These are phyloP conservation scores for Girardinichthys multiradiatus DNA, from an alignment of 2,113 vertebrate species.

Conservation along the genomic window DNA sequence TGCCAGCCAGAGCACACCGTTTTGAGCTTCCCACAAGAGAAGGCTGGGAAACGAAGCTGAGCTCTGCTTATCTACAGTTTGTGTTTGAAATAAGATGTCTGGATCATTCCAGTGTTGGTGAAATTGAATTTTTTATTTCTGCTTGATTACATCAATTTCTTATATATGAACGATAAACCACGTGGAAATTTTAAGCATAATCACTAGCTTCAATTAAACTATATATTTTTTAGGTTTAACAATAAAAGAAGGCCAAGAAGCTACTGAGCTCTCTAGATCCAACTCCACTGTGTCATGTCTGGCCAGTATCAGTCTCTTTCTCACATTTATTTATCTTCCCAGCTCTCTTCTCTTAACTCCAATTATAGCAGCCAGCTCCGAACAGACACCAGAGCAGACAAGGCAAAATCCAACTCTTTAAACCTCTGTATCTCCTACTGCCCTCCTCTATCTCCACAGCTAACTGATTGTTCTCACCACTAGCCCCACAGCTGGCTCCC, in stretches of 20 bases:
- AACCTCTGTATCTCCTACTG: constrained; percentile 42
- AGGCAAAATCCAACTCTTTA: constrained; percentile 46
- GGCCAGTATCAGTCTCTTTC: constrained; percentile 11
- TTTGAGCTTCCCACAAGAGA: constrained; percentile 40
- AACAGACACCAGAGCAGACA: constrained; percentile 24
- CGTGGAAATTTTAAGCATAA: background rate
- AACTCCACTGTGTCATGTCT: constrained; percentile 23
- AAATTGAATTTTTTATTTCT: background rate
- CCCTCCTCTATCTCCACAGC: constrained; percentile 48
- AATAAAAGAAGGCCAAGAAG: constrained; percentile 19
- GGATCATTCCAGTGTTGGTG: background rate
- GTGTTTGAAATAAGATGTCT: constrained; percentile 9
- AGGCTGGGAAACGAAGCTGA: constrained; percentile 33
- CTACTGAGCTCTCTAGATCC: constrained; percentile 15
- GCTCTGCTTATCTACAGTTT: constrained; percentile 4
- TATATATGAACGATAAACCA: constrained; percentile 20
- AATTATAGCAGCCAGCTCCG: constrained; percentile 38
- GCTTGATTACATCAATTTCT: constrained; percentile 14
- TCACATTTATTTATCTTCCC: constrained; percentile 51
- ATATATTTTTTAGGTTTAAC: background rate
- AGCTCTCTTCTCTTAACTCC: constrained; percentile 21
- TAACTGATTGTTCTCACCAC: constrained; percentile 21
- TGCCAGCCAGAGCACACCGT: constrained; percentile 37
- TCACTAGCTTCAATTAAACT: background rate
- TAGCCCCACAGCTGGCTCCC: constrained; percentile 34